phyloP scores from a whole-genome alignment of 2,797 vertebrate species.

The Fundulus diaphanus region DNA sequence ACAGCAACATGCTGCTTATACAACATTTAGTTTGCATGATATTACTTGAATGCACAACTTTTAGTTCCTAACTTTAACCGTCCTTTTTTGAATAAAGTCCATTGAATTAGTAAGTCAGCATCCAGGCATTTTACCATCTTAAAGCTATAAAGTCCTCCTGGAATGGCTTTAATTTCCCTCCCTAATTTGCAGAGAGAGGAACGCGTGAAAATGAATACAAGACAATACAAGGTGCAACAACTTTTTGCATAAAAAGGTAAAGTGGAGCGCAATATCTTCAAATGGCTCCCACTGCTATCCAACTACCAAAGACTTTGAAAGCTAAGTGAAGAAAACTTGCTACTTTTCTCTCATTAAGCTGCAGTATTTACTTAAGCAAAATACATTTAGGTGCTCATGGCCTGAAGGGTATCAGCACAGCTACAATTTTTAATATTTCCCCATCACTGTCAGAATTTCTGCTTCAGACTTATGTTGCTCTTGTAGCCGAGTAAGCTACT shows the following conservation, averaged over 20 bases:
- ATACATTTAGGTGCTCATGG: neutral
- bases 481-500: conserved; percentile 27
- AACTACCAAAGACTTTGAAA: neutral
- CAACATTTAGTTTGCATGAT: neutral
- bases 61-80: neutral
- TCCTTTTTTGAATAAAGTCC: neutral
- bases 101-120: neutral
- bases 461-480: conserved; percentile 55
- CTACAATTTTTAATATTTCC: conserved; percentile 49
- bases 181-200: neutral
- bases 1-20: neutral
- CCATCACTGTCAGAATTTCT: conserved; percentile 54
- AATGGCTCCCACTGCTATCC: neutral
- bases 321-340: conserved; percentile 6
- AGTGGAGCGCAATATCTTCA: neutral
- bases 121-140: neutral
- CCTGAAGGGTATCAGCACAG: conserved; percentile 10
- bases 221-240: neutral
- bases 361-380: conserved; percentile 27
- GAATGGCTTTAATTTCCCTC: neutral
- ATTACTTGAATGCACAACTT: neutral
- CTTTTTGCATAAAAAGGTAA: conserved; percentile 1
- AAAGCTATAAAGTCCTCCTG: neutral
- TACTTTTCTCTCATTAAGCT: conserved; percentile 22
- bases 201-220: neutral